These are phyloP conservation scores for Laupala kohalensis DNA, from an alignment of 1,140 invertebrate genomes.

Conservation along the genomic window DNA sequence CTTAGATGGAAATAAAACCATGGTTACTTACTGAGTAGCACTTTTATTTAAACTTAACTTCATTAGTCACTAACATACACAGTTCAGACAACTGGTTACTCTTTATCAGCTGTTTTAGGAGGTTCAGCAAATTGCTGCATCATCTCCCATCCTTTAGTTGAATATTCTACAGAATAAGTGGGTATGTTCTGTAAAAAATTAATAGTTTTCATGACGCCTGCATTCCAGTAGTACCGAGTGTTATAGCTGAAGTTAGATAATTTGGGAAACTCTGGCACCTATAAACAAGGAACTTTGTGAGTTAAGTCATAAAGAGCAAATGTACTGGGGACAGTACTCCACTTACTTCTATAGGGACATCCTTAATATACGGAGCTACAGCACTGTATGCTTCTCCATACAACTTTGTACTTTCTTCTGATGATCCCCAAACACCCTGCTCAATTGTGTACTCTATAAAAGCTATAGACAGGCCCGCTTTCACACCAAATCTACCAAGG, in stretches of 20 bases:
- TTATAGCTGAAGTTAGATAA: constrained; percentile 32
- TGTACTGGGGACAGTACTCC: not conserved
- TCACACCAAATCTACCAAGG: constrained; percentile 11
- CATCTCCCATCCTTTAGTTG: constrained; percentile 20
- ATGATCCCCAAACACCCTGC: constrained; percentile 9
- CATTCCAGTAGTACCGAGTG: constrained; percentile 39
- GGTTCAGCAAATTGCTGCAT: not conserved
- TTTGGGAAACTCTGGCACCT: constrained; percentile 38
- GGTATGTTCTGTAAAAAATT: constrained; percentile 34
- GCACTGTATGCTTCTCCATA: constrained; percentile 16
- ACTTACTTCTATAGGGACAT: constrained; percentile 25
- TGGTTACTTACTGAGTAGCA: not conserved
- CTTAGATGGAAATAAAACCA: not conserved
- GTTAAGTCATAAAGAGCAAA: not conserved
- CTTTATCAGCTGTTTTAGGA: not conserved
- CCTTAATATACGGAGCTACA: constrained; percentile 35
- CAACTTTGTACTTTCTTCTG: constrained; percentile 1
- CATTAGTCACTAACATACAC: too few relatives aligned
- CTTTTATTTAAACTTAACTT: too few relatives aligned
- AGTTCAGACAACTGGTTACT: not conserved
- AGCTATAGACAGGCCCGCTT: constrained; percentile 2
- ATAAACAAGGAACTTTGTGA: constrained; percentile 20
- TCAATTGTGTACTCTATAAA: constrained; percentile 8
- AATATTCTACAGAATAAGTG: constrained; percentile 28
- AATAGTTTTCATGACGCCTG: constrained; percentile 36